phyloP scores from a whole-genome alignment of 2,888 invertebrate species.

The Patella caerulea region DNA sequence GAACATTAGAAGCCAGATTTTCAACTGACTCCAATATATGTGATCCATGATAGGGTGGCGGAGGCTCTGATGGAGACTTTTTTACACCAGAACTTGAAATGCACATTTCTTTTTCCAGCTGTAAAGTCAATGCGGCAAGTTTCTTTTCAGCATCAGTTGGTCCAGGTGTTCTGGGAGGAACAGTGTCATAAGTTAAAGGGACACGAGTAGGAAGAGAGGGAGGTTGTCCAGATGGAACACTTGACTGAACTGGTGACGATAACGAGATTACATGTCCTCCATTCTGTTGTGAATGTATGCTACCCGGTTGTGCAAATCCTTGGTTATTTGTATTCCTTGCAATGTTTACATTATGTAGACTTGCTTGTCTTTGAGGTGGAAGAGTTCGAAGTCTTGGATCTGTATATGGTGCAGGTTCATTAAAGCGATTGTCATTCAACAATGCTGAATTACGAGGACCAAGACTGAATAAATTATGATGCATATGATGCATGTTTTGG shows the following conservation, averaged over 20 bases:
- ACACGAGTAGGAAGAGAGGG: conserved; percentile 56
- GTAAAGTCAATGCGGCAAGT: conserved; percentile 46
- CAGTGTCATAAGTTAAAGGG: conserved; percentile 50
- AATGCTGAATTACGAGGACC: conserved; percentile 39
- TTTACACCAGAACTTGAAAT: not conserved
- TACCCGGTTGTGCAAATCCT: conserved; percentile 11
- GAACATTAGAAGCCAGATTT: not conserved
- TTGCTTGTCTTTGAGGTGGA: conserved; percentile 44
- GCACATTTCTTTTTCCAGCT: conserved; percentile 27
- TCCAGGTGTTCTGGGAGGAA: conserved; percentile 39
- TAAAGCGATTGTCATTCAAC: conserved; percentile 56
- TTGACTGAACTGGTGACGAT: conserved; percentile 15
- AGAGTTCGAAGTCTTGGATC: conserved; percentile 53
- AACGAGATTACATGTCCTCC: conserved; percentile 23
- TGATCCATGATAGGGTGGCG: conserved; percentile 70
- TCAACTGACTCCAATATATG: conserved; percentile 58
- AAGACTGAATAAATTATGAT: conserved; percentile 38
- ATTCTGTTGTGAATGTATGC: conserved; percentile 23
- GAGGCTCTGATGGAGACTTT: conserved; percentile 40
- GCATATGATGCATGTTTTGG: conserved; percentile 41
- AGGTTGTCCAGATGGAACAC: conserved; percentile 32
- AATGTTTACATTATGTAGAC: conserved; percentile 25
- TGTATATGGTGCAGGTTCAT: conserved; percentile 58
- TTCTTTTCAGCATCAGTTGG: conserved; percentile 65
- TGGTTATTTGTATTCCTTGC: not conserved